Percentiles rank a stretch among this genome's conserved stretches.
Evolutionary conservation across 1,140 invertebrate species (phyloP).

Genomic region (Linepithema humile): DNA sequence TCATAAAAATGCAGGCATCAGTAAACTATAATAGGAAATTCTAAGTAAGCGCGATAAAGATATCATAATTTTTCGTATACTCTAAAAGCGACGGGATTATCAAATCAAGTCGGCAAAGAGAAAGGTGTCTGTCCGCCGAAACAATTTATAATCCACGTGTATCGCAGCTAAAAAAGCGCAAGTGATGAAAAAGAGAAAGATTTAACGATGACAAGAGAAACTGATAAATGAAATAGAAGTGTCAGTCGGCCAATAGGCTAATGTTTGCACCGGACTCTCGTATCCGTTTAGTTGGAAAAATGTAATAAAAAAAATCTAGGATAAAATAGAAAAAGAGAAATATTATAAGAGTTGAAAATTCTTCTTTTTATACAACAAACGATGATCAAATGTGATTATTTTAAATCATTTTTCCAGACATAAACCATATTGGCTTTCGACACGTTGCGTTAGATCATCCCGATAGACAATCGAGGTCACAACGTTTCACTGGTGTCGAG

Average conservation of each 20-base stretch:
- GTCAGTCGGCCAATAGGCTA: slow-evolving; percentile 17
- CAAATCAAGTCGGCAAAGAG: background rate
- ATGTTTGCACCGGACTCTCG: background rate
- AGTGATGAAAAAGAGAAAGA: background rate
- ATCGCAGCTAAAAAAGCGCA: background rate
- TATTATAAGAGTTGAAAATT: background rate
- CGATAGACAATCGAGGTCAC: background rate
- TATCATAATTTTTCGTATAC: background rate
- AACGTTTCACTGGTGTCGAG: background rate
- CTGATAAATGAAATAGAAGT: background rate
- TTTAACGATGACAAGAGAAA: background rate
- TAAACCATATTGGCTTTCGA: slow-evolving; percentile 8
- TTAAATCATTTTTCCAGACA: background rate
- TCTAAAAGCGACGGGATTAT: background rate
- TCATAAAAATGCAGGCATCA: background rate
- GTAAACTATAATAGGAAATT: background rate
- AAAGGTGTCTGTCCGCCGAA: too few species aligned
- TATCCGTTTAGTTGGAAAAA: slow-evolving; percentile 3
- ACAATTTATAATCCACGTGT: too few species aligned
- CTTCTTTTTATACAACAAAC: background rate
- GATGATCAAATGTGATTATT: background rate
- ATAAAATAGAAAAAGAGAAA: background rate
- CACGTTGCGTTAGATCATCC: background rate
- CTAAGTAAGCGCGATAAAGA: background rate
- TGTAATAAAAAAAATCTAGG: background rate